Base-by-base conservation (phyloP, 2,113 vertebrate genomes). In the Pluvianellus socialis region DNA sequence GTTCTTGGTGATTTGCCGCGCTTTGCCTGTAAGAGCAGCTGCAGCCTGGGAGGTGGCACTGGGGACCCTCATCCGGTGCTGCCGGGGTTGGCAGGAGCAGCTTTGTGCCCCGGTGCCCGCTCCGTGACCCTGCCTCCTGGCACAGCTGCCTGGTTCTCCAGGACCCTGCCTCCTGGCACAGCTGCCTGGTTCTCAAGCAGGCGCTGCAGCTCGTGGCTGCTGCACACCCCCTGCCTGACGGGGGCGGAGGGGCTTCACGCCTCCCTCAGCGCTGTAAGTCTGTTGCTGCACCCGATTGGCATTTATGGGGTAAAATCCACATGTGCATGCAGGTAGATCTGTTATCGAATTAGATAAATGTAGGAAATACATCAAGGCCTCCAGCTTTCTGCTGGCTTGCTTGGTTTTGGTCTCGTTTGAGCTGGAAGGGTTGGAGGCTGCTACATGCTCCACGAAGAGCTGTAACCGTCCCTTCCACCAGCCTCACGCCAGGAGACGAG, bases 241-340 rank as follows among this genome's bases (percentile, higher is more conserved):
- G 42, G 42, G 30, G 38, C 30, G 26, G 42, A 56, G 42, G 5
- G 1, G 6, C n/a, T 84, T 58, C 30, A 15, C 0, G 0, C 6
- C 10, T 45, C 17, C 32, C 22, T 30, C 7, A 30, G 33, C 0
- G 6, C 33, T 56, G 45, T 59, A 73, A 38, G 35, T 16, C n/a
- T 20, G 7, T 53, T 13, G n/a, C 50, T 44, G 27, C 30, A 7
- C 22, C 40, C 26, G 20, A 3, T 8, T 27, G 20, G 42, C 32
- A 56, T 56, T 74, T 47, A 74, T 2, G 6, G 22, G 30, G 45
- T 65, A 35, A 80, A 65, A 83, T 45, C 10, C 28, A 35, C 40
- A 58, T 3, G 2, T 14, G 19, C 3, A 7, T 71, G 33, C 38
- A 66, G 40, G 7, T 3, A 63, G 44, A n/a, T 40, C 63, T 38